A percentile compares a stretch with the other conserved stretches of the same genome.
Conservation (phyloP, 1,140 invertebrate genomes). For the Zeugodacus cucurbitae region DNA sequence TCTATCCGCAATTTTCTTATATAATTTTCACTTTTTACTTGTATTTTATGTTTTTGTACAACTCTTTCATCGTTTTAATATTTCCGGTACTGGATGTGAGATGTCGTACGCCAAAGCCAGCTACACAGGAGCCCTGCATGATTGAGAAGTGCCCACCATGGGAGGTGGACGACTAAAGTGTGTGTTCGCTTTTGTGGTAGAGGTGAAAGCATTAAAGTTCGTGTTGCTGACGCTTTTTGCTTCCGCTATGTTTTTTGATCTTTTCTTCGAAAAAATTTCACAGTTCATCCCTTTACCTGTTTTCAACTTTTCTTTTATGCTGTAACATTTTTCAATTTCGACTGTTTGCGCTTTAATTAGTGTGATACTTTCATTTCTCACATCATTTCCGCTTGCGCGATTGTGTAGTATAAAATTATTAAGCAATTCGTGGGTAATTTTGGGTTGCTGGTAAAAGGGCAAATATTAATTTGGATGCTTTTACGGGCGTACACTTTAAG, state of each 20-base stretch:
- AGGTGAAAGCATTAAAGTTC: too few species aligned
- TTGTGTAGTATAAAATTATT: too few species aligned
- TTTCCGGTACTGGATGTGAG: constrained; percentile 77
- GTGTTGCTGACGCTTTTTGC: too few species aligned
- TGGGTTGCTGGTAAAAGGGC: not conserved
- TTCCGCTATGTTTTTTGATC: too few species aligned
- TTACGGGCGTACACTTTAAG: too few species aligned
- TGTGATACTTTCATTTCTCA: not conserved
- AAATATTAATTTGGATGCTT: too few species aligned
- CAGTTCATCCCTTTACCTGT: not conserved
- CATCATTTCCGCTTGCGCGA: not conserved
- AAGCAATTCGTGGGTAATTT: too few species aligned
- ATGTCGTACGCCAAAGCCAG: constrained; percentile 79
- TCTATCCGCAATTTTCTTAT: not conserved
- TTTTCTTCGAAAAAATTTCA: not conserved
- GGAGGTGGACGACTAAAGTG: constrained; percentile 80
- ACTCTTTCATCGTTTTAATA: constrained; percentile 12
- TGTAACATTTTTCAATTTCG: not conserved
- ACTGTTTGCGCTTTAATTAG: not conserved
- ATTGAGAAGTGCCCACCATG: constrained; percentile 85
- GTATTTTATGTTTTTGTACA: not conserved
- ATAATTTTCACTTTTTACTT: not conserved
- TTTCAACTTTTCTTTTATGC: not conserved
- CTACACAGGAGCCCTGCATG: constrained; percentile 82
- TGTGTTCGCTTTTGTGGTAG: too few species aligned